Conservation (phyloP, 92 coral and sea anemone genomes). For the Phymanthus crucifer region DNA sequence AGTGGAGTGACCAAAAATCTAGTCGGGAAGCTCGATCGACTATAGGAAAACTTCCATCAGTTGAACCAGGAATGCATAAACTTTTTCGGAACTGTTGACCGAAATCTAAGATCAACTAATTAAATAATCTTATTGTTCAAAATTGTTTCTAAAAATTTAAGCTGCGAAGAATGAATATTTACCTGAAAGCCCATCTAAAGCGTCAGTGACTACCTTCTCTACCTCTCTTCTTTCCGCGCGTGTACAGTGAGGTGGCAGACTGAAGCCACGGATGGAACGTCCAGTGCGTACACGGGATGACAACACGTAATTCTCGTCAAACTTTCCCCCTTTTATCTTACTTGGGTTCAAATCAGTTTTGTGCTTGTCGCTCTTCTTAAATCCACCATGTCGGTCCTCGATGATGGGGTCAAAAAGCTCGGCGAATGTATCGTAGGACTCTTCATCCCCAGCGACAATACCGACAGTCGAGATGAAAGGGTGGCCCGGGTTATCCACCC, state of each 20-base stretch:
- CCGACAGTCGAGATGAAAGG: constrained; percentile 93
- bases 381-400: constrained; percentile 91
- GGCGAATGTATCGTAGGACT: constrained; percentile 72
- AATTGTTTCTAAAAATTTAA: too few species aligned
- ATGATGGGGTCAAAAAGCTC: constrained; percentile 93
- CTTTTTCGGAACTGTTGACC: too few species aligned
- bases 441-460: constrained; percentile 94
- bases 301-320: constrained; percentile 80
- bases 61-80: too few species aligned
- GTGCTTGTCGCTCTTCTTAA: constrained; percentile 77
- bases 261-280: constrained; percentile 78
- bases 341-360: constrained; percentile 78
- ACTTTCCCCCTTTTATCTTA: constrained; percentile 80
- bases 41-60: too few species aligned
- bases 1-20: too few species aligned
- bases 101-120: too few species aligned
- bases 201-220: constrained; percentile 72
- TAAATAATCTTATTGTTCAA: too few species aligned
- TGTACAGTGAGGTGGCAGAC: constrained; percentile 95
- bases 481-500: constrained; percentile 96
- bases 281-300: constrained; percentile 96
- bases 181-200: constrained; percentile 64
- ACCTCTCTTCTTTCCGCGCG: constrained; percentile 94
- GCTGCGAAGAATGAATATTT: too few species aligned
- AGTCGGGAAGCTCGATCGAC: too few species aligned